These are phyloP conservation scores for Caenorhabditis sp. DNA, from an alignment of 2,888 invertebrate genomes.

Conservation along the genomic window DNA sequence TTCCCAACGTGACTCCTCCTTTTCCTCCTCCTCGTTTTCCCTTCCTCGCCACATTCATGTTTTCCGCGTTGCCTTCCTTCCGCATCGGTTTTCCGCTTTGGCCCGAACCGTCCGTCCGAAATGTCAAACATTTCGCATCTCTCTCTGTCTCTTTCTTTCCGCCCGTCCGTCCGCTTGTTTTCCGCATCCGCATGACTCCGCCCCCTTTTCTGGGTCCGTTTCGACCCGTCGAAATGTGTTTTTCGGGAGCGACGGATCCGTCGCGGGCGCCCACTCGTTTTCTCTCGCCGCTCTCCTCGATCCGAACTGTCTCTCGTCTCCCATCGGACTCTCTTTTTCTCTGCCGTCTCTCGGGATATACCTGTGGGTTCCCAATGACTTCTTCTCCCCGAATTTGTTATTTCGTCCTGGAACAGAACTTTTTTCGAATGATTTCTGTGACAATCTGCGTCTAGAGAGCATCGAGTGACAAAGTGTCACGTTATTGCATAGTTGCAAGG, in stretches of 20 bases:
- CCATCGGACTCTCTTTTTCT: background rate
- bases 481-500: too few species aligned
- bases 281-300: background rate
- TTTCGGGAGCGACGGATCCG: conserved; percentile 11
- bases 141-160: too few species aligned
- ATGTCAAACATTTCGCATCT: conserved; percentile 2
- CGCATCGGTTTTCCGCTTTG: conserved; percentile 6
- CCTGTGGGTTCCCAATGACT: background rate
- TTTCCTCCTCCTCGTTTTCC: background rate
- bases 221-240: conserved; percentile 9
- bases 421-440: background rate
- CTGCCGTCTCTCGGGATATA: background rate
- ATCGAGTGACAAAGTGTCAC: too few species aligned
- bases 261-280: conserved; percentile 6
- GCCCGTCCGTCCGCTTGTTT: too few species aligned
- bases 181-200: background rate
- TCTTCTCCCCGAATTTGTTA: background rate
- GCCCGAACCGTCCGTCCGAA: background rate
- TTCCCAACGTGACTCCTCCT: too few species aligned
- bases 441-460: background rate
- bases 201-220: background rate
- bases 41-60: background rate
- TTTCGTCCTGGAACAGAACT: conserved; percentile 8
- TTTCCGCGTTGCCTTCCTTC: conserved; percentile 4
- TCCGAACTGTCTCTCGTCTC: background rate